phyloP scores from a whole-genome alignment of 2,888 invertebrate species.

The Drosophila nr. fundita region DNA sequence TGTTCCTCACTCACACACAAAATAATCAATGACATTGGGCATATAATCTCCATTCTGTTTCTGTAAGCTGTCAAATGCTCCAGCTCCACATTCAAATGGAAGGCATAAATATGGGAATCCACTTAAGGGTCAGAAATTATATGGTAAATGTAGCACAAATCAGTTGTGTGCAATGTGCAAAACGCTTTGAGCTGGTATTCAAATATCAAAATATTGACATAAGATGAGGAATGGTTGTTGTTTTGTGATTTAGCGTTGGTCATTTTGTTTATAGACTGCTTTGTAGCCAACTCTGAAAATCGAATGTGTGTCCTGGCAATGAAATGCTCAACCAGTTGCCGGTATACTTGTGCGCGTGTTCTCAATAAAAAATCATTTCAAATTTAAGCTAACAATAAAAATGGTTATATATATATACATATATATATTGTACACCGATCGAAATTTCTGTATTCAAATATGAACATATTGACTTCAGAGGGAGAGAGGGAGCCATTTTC shows the following conservation, averaged over 20 bases:
- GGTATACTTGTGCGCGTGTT: constrained; percentile 22
- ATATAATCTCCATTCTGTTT: too few species aligned
- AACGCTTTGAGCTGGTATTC: not conserved
- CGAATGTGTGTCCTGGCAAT: not conserved
- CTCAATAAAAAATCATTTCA: constrained; percentile 73
- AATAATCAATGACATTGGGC: not conserved
- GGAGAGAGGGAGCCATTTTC: constrained; percentile 10
- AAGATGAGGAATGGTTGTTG: constrained; percentile 19
- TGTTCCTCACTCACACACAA: not conserved
- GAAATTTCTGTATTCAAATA: not conserved
- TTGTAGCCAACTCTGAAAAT: constrained; percentile 5
- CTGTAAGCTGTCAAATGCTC: not conserved
- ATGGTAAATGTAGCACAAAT: constrained; percentile 26
- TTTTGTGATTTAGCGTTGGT: constrained; percentile 49
- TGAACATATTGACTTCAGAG: constrained; percentile 1
- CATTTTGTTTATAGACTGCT: not conserved
- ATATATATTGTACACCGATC: not conserved
- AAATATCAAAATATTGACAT: constrained; percentile 5
- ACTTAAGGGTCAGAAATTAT: constrained; percentile 25
- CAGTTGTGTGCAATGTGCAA: constrained; percentile 8
- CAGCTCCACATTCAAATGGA: not conserved
- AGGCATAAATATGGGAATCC: constrained; percentile 39
- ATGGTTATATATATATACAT: constrained; percentile 19
- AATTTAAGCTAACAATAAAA: constrained; percentile 69
- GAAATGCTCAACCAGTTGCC: constrained; percentile 19